Base-by-base conservation (phyloP, 2,113 vertebrate species). In the Ciconia maguari region DNA sequence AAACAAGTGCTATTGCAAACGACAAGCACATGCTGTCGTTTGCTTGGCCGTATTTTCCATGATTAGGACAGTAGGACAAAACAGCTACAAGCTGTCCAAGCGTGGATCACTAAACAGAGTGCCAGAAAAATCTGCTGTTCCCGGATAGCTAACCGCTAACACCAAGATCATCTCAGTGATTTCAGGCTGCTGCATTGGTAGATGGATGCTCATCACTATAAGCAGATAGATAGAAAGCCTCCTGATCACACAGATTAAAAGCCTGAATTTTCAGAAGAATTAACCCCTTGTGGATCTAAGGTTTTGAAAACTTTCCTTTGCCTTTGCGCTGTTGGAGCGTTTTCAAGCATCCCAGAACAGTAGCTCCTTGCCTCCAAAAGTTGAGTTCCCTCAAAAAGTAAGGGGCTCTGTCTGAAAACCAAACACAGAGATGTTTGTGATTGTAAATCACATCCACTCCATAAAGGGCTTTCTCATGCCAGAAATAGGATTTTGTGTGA, bases 111-210 rank as follows among this genome's bases (percentile, higher is more conserved):
- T 97, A 93, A 97, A 97, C 78, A 96, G 48, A 82, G 97, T 96
- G 94, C 98, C 97, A 98, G 97, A 97, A 97, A 97, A 98, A 96
- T 64, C 94, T n/a, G 85, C 98, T 98, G 96, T 98, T 98, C 98
- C 93, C 97, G 93, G 92, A 80, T 95, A 98, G 98, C 98, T 98
- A 98, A 94, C 87, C 51, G 20, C 97, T 61, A 97, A 91, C 87
- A 78, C 34, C 51, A 71, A 79, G 61, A 42, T 79, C 32, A 38
- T 51, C 58, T 75, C 64, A 93, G 68, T 97, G 89, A 96, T 98
- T 98, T 98, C 91, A 98, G 97, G 92, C 24, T 61, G 97, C 97
- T 98, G 96, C 91, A 55, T 41, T 93, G 95, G 89, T 91, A 70
- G 93, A 57, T 95, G 60, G 96, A 92, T 92, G 91, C 81, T 87